phyloP scores from a whole-genome alignment of 35 echinoderm and acorn worm species.

The Acanthaster planci region DNA sequence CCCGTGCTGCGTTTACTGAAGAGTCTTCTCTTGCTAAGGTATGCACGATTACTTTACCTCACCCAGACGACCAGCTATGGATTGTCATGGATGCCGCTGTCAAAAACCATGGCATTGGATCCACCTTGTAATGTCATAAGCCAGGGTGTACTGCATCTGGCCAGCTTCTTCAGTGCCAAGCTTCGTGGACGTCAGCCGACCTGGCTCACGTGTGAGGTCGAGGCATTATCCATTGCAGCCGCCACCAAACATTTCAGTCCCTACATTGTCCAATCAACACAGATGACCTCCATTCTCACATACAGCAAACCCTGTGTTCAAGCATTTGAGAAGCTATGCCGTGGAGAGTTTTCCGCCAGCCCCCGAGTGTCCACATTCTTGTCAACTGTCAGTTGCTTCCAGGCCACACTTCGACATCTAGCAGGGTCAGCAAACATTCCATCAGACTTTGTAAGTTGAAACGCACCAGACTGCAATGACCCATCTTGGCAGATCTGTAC shows the following conservation, averaged over 20 bases:
- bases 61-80: slow-evolving; percentile 64
- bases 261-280: slow-evolving; percentile 57
- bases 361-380: slow-evolving; percentile 55
- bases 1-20: slow-evolving; percentile 2
- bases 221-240: slow-evolving; percentile 57
- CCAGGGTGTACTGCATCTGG: slow-evolving; percentile 14
- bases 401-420: slow-evolving; percentile 32
- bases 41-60: slow-evolving; percentile 47
- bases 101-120: slow-evolving; percentile 32
- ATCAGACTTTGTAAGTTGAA: slow-evolving; percentile 59
- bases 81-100: slow-evolving; percentile 64
- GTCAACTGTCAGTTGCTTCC: slow-evolving; percentile 55
- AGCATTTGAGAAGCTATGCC: slow-evolving; percentile 64
- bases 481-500: too few relatives aligned
- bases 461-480: slow-evolving; percentile 45
- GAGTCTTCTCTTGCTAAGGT: slow-evolving; percentile 2
- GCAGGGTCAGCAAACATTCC: slow-evolving; percentile 51
- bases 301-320: slow-evolving; percentile 67
- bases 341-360: slow-evolving; percentile 67
- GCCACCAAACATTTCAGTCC: slow-evolving; percentile 62
- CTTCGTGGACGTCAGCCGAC: slow-evolving; percentile 47
- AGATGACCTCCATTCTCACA: slow-evolving; percentile 45
- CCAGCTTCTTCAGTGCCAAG: slow-evolving; percentile 57
- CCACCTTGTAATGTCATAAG: slow-evolving; percentile 24
- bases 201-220: slow-evolving; percentile 61